These are phyloP conservation scores for Centropus unirufus DNA, from an alignment of 2,113 vertebrate species.

Conservation along the genomic window DNA sequence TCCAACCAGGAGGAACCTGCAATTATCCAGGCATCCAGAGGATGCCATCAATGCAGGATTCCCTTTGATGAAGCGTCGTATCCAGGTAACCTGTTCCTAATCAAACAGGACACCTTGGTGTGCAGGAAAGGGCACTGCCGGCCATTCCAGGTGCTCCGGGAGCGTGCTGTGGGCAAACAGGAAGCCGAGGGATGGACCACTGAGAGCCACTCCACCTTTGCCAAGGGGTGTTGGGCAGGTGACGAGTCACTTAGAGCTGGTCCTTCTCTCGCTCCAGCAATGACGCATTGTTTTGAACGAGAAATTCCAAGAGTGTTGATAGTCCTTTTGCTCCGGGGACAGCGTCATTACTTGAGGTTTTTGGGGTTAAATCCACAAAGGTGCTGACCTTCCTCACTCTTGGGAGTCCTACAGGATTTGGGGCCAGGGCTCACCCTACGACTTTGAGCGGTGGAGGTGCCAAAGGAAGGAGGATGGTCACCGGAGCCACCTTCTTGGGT, in stretches of 20 bases:
- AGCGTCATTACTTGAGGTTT: constrained; percentile 24
- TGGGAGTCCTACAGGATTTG: background rate
- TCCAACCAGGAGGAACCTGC: background rate
- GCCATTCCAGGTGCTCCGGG: background rate
- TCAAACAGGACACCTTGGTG: background rate
- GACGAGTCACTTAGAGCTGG: constrained; percentile 33
- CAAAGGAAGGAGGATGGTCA: background rate
- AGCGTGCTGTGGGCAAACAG: constrained; percentile 50
- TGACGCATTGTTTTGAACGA: constrained; percentile 45
- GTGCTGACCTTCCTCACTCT: background rate
- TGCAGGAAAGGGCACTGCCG: background rate
- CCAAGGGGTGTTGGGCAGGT: constrained; percentile 27
- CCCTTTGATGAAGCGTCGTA: background rate
- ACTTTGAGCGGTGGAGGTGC: background rate
- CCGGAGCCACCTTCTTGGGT: background rate
- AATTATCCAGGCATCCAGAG: background rate
- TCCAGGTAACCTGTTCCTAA: constrained; percentile 17
- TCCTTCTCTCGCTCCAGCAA: background rate
- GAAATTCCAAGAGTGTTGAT: constrained; percentile 52
- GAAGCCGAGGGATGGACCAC: constrained; percentile 51
- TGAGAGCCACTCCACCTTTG: constrained; percentile 30
- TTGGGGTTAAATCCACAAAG: constrained; percentile 22
- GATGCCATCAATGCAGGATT: background rate
- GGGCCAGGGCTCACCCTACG: background rate
- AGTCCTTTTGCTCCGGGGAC: background rate